Percentiles rank a stretch among this genome's conserved stretches.
Evolutionary conservation across 1,140 invertebrate genomes (phyloP).

Genomic region (Psix sp.): DNA sequence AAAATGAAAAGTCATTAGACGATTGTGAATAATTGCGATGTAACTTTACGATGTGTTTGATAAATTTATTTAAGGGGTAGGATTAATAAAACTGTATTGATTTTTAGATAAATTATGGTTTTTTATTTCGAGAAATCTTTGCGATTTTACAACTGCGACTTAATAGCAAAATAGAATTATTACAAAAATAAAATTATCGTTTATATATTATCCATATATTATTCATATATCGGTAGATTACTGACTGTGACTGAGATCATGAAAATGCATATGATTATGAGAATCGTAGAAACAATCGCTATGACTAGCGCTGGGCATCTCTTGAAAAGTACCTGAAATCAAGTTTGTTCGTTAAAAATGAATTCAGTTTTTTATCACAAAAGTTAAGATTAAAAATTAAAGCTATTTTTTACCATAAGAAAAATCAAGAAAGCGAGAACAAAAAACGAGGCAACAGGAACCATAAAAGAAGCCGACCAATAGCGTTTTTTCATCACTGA

Average conservation of each 20-base stretch:
- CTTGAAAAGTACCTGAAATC: constrained; percentile 10
- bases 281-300: constrained; percentile 63
- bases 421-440: constrained; percentile 65
- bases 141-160: no score
- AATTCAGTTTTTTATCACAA: not conserved
- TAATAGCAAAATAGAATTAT: not conserved
- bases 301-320: constrained; percentile 68
- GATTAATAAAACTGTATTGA: no score
- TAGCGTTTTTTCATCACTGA: constrained; percentile 61
- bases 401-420: constrained; percentile 65
- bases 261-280: constrained; percentile 64
- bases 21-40: constrained; percentile 39
- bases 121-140: no score
- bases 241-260: constrained; percentile 60
- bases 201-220: not conserved
- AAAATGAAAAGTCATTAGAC: constrained; percentile 57
- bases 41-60: constrained; percentile 20
- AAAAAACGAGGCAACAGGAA: constrained; percentile 67
- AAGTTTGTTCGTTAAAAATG: not conserved
- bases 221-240: constrained; percentile 65
- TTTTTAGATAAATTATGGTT: no score
- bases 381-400: constrained; percentile 11
- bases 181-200: not conserved
- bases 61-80: constrained; percentile 30
- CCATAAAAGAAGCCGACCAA: constrained; percentile 65